Evolutionary conservation across 1,140 invertebrate species (phyloP), one percentile per base, ranked within the genome.

Genomic region (Himalopsyche phryganea): DNA sequence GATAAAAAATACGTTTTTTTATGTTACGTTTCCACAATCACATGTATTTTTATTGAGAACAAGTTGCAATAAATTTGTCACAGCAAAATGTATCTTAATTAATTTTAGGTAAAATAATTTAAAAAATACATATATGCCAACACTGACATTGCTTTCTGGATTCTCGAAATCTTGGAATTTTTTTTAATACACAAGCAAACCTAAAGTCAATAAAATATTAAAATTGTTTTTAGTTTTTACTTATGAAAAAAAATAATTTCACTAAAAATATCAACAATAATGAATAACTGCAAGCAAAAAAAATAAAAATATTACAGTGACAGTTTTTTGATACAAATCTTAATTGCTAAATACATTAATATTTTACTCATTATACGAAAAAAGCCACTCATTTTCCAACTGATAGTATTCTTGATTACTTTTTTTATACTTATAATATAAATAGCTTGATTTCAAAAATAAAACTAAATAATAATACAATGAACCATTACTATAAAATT

Each of bases 351-450:
- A 46, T 59, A 59, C 35, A 60, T 44, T 54, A 50, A 60, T 45
- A 20, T 55, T 54, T 41, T 50, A 49, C 19, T 51, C 35, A 48
- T 47, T 42, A 33, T 60, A 60, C 36, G 58, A 60, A 60, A 59
- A 60, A 60, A 56, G 58, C 58, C 58, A 60, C 58, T 60, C 51
- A 60, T 18, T 60, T 60, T 54, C 40, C 47, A 55, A 20, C 33
- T 48, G 46, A 52, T 45, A 49, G 52, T 38, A 36, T 50, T 17
- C 14, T 53, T 53, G 38, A 60, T 47, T 54, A 38, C 42, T 48
- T 45, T 60, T 48, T 40, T 48, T 46, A 50, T 53, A 40, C 17
- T 53, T 58, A 44, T 58, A 48, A 60, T 50, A 60, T 49, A 44
- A 40, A 53, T 54, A 48, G 51, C 36, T 60, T 42, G 36, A 44